phyloP scores from a whole-genome alignment of 2,888 invertebrate species.

The Sepioteuthis lessoniana region DNA sequence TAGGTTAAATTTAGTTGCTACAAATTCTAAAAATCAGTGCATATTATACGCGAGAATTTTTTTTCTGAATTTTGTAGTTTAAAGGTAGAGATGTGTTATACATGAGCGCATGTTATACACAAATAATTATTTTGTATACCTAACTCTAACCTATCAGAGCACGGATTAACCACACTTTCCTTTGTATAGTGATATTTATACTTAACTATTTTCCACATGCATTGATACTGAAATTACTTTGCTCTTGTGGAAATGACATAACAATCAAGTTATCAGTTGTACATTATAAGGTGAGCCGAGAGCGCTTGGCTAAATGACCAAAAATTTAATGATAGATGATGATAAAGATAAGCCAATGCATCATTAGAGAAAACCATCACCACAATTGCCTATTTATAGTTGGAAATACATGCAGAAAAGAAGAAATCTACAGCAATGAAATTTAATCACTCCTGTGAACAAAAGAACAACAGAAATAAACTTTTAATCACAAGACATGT shows the following conservation, averaged over 20 bases:
- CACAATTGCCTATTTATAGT: background rate
- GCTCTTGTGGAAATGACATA: background rate
- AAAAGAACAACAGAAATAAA: background rate
- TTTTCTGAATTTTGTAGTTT: too few species aligned
- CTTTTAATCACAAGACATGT: background rate
- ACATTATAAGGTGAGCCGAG: background rate
- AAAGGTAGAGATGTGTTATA: too few species aligned
- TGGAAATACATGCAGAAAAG: background rate
- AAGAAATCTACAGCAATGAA: background rate
- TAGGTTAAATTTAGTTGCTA: too few species aligned
- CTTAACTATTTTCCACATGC: too few species aligned
- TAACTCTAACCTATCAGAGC: too few species aligned
- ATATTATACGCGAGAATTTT: too few species aligned
- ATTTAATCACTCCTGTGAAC: background rate
- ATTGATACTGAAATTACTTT: background rate
- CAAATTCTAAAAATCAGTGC: too few species aligned
- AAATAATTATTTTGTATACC: too few species aligned
- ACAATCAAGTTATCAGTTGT: background rate
- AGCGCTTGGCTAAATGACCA: background rate
- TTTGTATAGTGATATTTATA: too few species aligned
- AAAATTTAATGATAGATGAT: background rate
- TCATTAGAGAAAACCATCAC: background rate
- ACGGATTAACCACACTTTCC: too few species aligned
- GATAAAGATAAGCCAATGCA: background rate
- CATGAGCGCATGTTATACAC: too few species aligned